These are phyloP conservation scores for Ophioninae sp. DNA, from an alignment of 2,888 invertebrate genomes.

Conservation along the genomic window DNA sequence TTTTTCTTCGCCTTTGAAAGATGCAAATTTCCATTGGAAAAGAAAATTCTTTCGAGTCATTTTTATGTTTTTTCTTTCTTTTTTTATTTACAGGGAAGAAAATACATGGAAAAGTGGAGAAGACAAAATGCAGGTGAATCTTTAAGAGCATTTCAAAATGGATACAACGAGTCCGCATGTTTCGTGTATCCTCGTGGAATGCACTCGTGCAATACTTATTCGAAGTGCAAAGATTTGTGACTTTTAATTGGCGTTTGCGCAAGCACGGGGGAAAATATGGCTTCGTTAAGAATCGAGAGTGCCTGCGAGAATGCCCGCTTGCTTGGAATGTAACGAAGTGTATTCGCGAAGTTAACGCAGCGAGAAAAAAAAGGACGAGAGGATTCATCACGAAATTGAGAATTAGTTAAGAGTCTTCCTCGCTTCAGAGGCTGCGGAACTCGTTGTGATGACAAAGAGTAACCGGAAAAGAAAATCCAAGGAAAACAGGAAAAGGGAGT, in stretches of 20 bases:
- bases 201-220: not conserved
- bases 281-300: constrained; percentile 3
- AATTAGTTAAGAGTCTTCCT: constrained; percentile 31
- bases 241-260: constrained; percentile 31
- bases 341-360: constrained; percentile 23
- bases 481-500: not conserved
- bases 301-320: not conserved
- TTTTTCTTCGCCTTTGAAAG: no score
- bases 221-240: constrained; percentile 4
- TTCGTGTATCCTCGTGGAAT: not conserved
- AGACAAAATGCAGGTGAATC: not conserved
- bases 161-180: not conserved
- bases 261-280: not conserved
- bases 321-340: constrained; percentile 28
- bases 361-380: not conserved
- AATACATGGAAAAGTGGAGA: not conserved
- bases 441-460: constrained; percentile 5
- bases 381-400: constrained; percentile 41
- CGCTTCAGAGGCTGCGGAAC: not conserved
- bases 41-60: not conserved
- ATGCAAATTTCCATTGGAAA: not conserved
- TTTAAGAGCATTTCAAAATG: not conserved
- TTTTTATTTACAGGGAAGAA: not conserved
- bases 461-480: not conserved
- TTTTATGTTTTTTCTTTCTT: not conserved